Percentiles rank a stretch among this genome's conserved stretches.
These are phyloP conservation scores for Dendroctonus ponderosae DNA, from an alignment of 1,140 invertebrate genomes.

Conservation along the genomic window DNA sequence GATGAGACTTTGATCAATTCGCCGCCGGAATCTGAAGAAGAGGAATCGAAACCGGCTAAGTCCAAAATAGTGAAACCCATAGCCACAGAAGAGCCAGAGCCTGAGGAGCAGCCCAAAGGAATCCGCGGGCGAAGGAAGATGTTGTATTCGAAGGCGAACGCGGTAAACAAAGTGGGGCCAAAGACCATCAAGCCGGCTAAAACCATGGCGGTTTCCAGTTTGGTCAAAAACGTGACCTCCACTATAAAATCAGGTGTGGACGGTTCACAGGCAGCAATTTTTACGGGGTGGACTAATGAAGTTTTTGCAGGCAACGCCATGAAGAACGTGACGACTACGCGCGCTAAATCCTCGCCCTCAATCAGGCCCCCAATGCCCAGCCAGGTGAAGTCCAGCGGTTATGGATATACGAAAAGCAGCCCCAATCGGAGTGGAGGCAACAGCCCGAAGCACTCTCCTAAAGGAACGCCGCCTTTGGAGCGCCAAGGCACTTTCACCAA, in stretches of 20 bases:
- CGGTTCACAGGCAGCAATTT: too few relatives aligned
- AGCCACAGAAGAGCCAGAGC: constrained; percentile 45
- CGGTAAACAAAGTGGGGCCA: constrained; percentile 35
- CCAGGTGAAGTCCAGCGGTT: constrained; percentile 38
- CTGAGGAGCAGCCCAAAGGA: constrained; percentile 58
- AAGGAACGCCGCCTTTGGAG: constrained; percentile 55
- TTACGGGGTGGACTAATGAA: too few relatives aligned
- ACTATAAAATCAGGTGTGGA: constrained; percentile 34
- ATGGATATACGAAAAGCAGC: constrained; percentile 28
- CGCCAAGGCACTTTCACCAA: constrained; percentile 87
- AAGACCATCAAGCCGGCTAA: constrained; percentile 40
- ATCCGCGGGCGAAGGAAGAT: constrained; percentile 76
- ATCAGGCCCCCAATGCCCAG: constrained; percentile 32
- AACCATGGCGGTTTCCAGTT: constrained; percentile 42
- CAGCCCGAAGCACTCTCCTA: constrained; percentile 21
- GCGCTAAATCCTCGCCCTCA: constrained; percentile 23
- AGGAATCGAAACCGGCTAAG: constrained; percentile 52
- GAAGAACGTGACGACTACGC: constrained; percentile 33
- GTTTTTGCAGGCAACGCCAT: constrained; percentile 26
- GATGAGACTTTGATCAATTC: too few relatives aligned
- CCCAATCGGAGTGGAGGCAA: constrained; percentile 38
- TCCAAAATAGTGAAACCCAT: constrained; percentile 62
- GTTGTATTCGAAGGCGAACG: constrained; percentile 57
- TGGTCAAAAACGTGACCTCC: constrained; percentile 44
- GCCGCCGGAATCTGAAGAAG: too few relatives aligned